Conservation (phyloP, 2,888 invertebrate species). For the Meteorus cinctellus region DNA sequence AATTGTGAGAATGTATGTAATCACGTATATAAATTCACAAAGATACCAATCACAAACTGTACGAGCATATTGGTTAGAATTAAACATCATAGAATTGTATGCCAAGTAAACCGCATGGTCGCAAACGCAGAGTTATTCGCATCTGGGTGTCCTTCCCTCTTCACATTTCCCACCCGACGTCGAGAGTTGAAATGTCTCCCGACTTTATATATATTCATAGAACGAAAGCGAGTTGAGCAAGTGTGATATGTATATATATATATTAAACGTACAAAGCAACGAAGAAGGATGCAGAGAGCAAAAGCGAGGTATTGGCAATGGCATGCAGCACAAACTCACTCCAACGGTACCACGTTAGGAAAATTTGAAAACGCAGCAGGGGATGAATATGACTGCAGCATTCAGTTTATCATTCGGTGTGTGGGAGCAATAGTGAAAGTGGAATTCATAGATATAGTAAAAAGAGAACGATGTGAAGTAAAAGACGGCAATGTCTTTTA, state of each 20-base stretch:
- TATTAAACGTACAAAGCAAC: neutral
- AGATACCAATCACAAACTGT: neutral
- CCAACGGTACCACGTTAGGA: neutral
- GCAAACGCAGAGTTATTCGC: slow-evolving; percentile 45
- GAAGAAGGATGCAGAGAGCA: neutral
- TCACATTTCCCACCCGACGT: slow-evolving; percentile 28
- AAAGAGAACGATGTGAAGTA: neutral
- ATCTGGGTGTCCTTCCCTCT: slow-evolving; percentile 40
- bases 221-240: slow-evolving; percentile 49
- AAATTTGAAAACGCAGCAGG: neutral
- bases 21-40: neutral
- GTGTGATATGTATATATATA: neutral
- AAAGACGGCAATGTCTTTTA: neutral
- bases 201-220: slow-evolving; percentile 58
- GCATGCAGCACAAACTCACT: neutral
- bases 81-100: slow-evolving; percentile 17
- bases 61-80: neutral
- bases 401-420: neutral
- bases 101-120: slow-evolving; percentile 42
- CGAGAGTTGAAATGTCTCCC: slow-evolving; percentile 38
- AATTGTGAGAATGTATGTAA: neutral
- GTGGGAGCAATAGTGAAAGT: neutral
- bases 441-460: neutral
- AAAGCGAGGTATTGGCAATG: neutral
- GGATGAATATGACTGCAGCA: neutral